Base-by-base conservation (phyloP, 2,797 vertebrate genomes). In the Crenichthys baileyi region DNA sequence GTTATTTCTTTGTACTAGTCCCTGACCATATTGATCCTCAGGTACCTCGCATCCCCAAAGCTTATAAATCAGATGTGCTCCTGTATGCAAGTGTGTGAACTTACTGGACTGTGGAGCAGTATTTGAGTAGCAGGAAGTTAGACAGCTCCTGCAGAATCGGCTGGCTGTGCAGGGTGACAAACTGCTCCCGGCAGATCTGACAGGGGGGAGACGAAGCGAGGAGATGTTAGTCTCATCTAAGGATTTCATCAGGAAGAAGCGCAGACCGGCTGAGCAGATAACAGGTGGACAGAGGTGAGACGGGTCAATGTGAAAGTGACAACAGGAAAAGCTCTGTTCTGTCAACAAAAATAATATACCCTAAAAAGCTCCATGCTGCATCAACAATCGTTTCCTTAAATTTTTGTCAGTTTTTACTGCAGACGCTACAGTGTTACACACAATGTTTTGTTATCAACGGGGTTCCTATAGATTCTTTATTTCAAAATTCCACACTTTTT, bases 141-240 rank as follows among this genome's bases (percentile, higher is more conserved):
- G 98, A 98, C 81, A 99, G 95, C 70, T 98, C 94, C 53, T 97
- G 89, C 58, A 99, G 94, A 89, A 99, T 98, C 13, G 97, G 97
- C 91, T 98, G 95, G 1, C 94, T 97, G 91, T 99, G 98, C 79
- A 99, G 93, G 20, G 92, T 93, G 50, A 99, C 95, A 0, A 99
- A 99, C 92, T 99, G 98, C 87, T 99, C 97, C 15, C 98, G 96
- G 90, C 98, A 99, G 72, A 99, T 82, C 98, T 99, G 93, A 73
- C 83, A 68, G 79, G 70, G 61, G 84, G 29, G 26, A 22, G 73
- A 72, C 55, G 44, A 82, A 36, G 77, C n/a, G 77, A 55, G 81
- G 60, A 73, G 51, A 84, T 26, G 73, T 83, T 75, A 71, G 53
- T 71, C 39, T 46, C 26, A 51, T 46, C 70, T 7, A 73, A 85